A percentile compares a stretch with the other conserved stretches of the same genome.
phyloP scores from a whole-genome alignment of 2,797 vertebrate genomes.

The Sandelia bainsii region DNA sequence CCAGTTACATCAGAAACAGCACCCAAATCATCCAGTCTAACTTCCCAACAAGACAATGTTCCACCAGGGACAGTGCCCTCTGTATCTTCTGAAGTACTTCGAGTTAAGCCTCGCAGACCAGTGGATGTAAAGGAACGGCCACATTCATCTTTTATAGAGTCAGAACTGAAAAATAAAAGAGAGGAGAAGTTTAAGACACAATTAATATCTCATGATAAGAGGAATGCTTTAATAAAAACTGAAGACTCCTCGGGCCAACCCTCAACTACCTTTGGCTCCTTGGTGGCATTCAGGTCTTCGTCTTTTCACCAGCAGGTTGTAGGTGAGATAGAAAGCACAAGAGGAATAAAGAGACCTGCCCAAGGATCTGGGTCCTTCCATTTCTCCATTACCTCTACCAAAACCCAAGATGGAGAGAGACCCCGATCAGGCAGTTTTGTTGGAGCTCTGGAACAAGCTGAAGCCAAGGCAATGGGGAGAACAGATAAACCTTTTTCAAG shows the following conservation, averaged over 20 bases:
- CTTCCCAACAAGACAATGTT: constrained; percentile 35
- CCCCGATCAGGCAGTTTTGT: constrained; percentile 83
- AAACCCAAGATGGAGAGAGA: constrained; percentile 73
- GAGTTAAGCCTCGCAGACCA: constrained; percentile 52
- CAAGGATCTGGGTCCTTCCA: constrained; percentile 72
- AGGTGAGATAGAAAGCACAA: constrained; percentile 52
- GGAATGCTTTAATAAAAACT: constrained; percentile 42
- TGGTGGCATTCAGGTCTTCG: constrained; percentile 33
- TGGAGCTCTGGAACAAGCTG: constrained; percentile 69
- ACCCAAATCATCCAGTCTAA: constrained; percentile 22
- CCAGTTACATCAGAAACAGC: constrained; percentile 22
- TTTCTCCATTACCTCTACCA: constrained; percentile 84
- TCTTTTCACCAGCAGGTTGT: constrained; percentile 56
- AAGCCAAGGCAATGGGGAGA: constrained; percentile 24
- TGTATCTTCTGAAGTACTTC: constrained; percentile 36
- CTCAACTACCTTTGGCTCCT: constrained; percentile 19
- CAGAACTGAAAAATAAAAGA: constrained; percentile 57
- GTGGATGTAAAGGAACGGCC: constrained; percentile 43
- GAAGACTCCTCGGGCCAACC: constrained; percentile 27
- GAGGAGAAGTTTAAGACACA: constrained; percentile 43
- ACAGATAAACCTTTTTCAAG: constrained; percentile 38
- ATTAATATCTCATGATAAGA: constrained; percentile 42
- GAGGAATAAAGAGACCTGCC: constrained; percentile 59
- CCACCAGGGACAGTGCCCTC: constrained; percentile 10
- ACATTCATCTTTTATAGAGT: constrained; percentile 55